Evolutionary conservation across 2,888 invertebrate species (phyloP).

Genomic region (Homarus gammarus): DNA sequence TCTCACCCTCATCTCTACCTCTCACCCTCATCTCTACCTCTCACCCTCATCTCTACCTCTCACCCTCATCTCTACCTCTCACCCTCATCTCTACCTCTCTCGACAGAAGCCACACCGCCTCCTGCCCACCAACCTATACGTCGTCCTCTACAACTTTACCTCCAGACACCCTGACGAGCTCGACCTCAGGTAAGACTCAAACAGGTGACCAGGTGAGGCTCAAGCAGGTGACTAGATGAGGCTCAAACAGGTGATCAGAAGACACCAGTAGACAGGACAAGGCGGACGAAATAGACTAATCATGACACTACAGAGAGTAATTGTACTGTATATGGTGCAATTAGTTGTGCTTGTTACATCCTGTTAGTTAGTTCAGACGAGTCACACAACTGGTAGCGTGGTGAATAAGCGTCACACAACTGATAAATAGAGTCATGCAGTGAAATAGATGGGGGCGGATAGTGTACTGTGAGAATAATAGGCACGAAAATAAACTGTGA

Average conservation of each 20-base stretch:
- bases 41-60: neutral
- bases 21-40: neutral
- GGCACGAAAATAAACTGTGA: no score
- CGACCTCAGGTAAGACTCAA: slow-evolving; percentile 87
- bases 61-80: neutral
- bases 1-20: neutral
- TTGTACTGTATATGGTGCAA: no score
- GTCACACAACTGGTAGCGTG: no score
- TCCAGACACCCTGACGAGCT: slow-evolving; percentile 95
- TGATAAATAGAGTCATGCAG: no score
- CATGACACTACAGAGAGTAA: no score
- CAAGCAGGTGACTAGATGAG: neutral
- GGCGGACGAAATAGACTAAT: no score
- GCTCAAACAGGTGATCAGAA: neutral
- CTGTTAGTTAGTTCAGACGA: no score
- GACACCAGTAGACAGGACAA: neutral
- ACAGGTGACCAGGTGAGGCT: slow-evolving; percentile 38
- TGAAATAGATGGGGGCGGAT: no score
- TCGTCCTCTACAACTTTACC: slow-evolving; percentile 96
- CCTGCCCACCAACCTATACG: slow-evolving; percentile 93
- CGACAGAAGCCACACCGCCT: slow-evolving; percentile 90
- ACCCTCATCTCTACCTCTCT: slow-evolving; percentile 25
- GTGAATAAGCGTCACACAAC: no score
- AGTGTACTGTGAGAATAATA: no score
- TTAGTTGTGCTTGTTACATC: no score